Evolutionary conservation across 2,888 invertebrate species (phyloP), one percentile per base, ranked within the genome.

Genomic region (Caenorhabditis sp.): DNA sequence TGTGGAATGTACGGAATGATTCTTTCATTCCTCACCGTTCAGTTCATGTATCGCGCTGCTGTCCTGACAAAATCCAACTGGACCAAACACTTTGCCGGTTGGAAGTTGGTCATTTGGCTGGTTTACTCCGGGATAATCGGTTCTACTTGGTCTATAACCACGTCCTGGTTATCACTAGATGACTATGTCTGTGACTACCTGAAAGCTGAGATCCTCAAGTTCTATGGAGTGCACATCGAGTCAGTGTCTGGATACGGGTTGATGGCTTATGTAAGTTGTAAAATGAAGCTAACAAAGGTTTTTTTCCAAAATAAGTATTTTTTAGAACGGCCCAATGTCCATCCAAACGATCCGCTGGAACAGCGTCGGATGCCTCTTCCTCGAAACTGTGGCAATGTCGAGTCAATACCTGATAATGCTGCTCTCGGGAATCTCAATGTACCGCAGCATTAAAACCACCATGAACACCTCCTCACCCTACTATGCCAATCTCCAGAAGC

Each of bases 321-420:
- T n/a, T n/a, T n/a, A n/a, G n/a, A n/a, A n/a, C n/a, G n/a, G n/a
- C n/a, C n/a, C n/a, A n/a, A n/a, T n/a, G n/a, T n/a, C n/a, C n/a
- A n/a, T n/a, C n/a, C n/a, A n/a, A n/a, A 51, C 0, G 1, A 8
- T 70, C 18, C 60, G 69, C 0, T 70, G 60, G 69, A 70, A 69
- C 18, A 69, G 58, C 24, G 58, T 69, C 1, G 20, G 2, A 1
- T 24, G n/a, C 9, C n/a, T 70, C 2, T 9, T 13, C 2, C 51
- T 47, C 1, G 18, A 26, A 8, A 22, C 37, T 0, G 6, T 11
- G 6, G 13, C 61, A 6, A 24, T 70, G 51, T 22, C 20, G 1
- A 13, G 50, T 24, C 70, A 70, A 6, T 70, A 70, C 24, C 1
- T 26, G 8, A 60, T 70, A 0, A 61, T 70, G 70, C 9, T 70